These are phyloP conservation scores for Atrina japonica DNA, from an alignment of 2,888 invertebrate species.

Conservation along the genomic window DNA sequence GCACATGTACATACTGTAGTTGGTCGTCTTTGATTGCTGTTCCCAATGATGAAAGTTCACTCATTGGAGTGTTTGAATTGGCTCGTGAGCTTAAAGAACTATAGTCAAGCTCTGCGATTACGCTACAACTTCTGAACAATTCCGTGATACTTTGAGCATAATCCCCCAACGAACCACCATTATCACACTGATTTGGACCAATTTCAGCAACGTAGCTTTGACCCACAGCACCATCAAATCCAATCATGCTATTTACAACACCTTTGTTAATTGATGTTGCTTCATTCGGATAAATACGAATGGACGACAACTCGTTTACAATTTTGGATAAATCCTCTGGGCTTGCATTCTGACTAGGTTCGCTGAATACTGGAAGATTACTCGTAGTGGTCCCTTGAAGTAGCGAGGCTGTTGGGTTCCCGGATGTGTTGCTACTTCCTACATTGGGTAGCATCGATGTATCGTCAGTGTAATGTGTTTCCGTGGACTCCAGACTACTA, in stretches of 20 bases:
- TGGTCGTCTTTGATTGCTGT: slow-evolving; percentile 41
- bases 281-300: slow-evolving; percentile 51
- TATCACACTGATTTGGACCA: slow-evolving; percentile 18
- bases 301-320: slow-evolving; percentile 57
- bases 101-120: slow-evolving; percentile 48
- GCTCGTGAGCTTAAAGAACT: slow-evolving; percentile 27
- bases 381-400: slow-evolving; percentile 1
- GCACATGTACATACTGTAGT: slow-evolving; percentile 11
- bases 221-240: slow-evolving; percentile 50
- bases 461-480: slow-evolving; percentile 62
- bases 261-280: slow-evolving; percentile 52
- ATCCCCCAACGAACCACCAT: neutral
- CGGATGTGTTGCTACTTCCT: slow-evolving; percentile 65
- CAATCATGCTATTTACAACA: slow-evolving; percentile 42
- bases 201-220: slow-evolving; percentile 46
- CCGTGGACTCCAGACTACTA: slow-evolving; percentile 54
- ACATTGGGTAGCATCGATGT: slow-evolving; percentile 67
- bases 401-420: slow-evolving; percentile 46
- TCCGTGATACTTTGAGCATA: slow-evolving; percentile 50
- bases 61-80: slow-evolving; percentile 34
- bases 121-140: slow-evolving; percentile 55
- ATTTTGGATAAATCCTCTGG: slow-evolving; percentile 59
- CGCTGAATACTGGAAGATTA: slow-evolving; percentile 17
- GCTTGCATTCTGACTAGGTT: slow-evolving; percentile 46
- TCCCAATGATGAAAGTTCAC: slow-evolving; percentile 54